These are phyloP conservation scores for Luperina nickerlii DNA, from an alignment of 2,888 invertebrate genomes.

Conservation along the genomic window DNA sequence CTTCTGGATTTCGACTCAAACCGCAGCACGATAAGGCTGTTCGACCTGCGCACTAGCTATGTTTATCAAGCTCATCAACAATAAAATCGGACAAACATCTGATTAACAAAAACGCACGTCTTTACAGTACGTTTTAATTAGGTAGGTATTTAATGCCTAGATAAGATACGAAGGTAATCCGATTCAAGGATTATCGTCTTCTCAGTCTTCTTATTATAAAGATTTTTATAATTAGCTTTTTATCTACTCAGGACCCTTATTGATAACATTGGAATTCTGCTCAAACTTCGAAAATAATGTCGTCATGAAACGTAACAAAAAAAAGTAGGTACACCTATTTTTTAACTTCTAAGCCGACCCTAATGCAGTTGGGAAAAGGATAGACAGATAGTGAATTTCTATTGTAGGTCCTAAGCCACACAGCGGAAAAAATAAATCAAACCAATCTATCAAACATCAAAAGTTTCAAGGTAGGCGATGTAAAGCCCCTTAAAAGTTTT, in stretches of 20 bases:
- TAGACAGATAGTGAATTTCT: background rate
- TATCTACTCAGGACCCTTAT: background rate
- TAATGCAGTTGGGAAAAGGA: background rate
- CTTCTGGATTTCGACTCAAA: background rate
- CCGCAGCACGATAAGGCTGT: background rate
- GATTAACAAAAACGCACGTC: background rate
- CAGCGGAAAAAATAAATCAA: background rate
- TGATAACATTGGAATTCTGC: background rate
- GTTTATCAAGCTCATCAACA: background rate
- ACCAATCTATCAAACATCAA: background rate
- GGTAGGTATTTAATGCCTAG: background rate
- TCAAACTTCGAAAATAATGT: background rate
- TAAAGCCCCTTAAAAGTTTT: background rate
- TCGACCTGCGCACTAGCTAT: too few species aligned
- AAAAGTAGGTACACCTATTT: background rate
- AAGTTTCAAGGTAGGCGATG: background rate
- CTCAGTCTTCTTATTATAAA: slow-evolving; percentile 12
- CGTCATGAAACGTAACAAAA: background rate
- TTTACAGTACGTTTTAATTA: background rate
- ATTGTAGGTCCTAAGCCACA: background rate
- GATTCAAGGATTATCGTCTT: background rate
- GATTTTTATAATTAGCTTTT: slow-evolving; percentile 8
- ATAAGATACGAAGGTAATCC: slow-evolving; percentile 2
- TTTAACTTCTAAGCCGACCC: background rate
- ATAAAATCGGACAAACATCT: background rate